Percentiles rank a stretch among this genome's conserved stretches.
These are phyloP conservation scores for Coracopsis vasa DNA, from an alignment of 2,113 vertebrate species.

Conservation along the genomic window DNA sequence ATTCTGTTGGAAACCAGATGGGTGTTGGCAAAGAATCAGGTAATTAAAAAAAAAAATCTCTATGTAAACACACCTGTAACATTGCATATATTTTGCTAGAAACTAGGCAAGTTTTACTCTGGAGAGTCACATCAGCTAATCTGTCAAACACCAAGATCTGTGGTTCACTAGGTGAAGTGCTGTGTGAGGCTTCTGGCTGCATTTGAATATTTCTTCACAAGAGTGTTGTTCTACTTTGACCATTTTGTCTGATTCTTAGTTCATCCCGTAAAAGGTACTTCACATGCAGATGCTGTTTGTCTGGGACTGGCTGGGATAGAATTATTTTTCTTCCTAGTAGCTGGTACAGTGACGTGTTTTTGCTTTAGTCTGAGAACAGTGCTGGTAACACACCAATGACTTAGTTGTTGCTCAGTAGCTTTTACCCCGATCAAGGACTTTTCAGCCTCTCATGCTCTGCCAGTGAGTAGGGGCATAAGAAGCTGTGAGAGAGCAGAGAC, in stretches of 20 bases:
- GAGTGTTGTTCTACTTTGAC: not conserved
- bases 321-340: not conserved
- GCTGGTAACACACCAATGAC: not conserved
- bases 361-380: not conserved
- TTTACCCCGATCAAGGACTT: not conserved
- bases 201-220: not conserved
- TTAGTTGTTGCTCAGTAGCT: not conserved
- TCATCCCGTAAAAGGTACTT: not conserved
- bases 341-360: not conserved
- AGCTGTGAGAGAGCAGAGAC: not conserved
- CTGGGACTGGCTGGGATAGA: not conserved
- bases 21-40: constrained; percentile 98
- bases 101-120: not conserved
- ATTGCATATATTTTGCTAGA: not conserved
- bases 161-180: not conserved
- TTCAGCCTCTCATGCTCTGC: not conserved
- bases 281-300: not conserved
- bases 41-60: constrained; percentile 44
- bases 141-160: not conserved
- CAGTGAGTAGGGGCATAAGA: not conserved
- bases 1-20: constrained; percentile 95
- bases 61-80: not conserved
- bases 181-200: not conserved
- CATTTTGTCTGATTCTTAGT: not conserved
- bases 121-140: not conserved